Percentiles rank a stretch among this genome's conserved stretches.
Evolutionary conservation across 2,113 vertebrate genomes (phyloP).

Genomic region (Rhinopomastus cyanomelas): DNA sequence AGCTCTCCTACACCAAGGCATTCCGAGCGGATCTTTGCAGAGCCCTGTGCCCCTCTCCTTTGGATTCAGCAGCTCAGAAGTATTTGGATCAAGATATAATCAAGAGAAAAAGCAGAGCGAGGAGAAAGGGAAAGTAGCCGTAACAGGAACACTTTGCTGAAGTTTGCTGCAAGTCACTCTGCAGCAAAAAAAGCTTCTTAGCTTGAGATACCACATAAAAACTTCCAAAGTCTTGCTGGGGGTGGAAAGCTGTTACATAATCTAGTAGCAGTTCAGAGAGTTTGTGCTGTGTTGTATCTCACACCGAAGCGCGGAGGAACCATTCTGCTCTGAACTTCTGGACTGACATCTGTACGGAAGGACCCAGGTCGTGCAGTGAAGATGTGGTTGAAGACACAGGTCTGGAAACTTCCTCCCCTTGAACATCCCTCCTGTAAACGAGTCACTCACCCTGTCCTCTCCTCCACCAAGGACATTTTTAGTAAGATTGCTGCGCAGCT

Average conservation of each 20-base stretch:
- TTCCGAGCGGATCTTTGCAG: not conserved
- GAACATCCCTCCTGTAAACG: not conserved
- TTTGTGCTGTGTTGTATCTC: not conserved
- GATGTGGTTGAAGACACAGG: not conserved
- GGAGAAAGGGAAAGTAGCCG: not conserved
- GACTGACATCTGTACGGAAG: not conserved
- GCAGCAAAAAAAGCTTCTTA: not conserved
- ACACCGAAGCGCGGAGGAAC: fast-evolving
- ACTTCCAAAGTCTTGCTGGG: not conserved
- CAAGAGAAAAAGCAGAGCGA: not conserved
- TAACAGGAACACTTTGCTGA: not conserved
- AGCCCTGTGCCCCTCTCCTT: not conserved
- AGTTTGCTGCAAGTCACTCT: not conserved
- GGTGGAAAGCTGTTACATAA: slow-evolving; percentile 27
- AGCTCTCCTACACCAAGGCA: not conserved
- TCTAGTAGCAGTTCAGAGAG: not conserved
- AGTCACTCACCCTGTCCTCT: not conserved
- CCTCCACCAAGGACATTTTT: slow-evolving; percentile 60
- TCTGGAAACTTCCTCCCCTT: slow-evolving; percentile 11
- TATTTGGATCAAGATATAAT: not conserved
- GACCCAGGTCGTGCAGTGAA: not conserved
- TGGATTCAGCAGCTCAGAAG: not conserved
- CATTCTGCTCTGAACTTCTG: not conserved
- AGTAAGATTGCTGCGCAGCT: slow-evolving; percentile 45
- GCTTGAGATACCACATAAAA: not conserved